A percentile compares a stretch with the other conserved stretches of the same genome.
Evolutionary conservation across 2,113 vertebrate genomes (phyloP).

Genomic region (Kryptolebias marmoratus): DNA sequence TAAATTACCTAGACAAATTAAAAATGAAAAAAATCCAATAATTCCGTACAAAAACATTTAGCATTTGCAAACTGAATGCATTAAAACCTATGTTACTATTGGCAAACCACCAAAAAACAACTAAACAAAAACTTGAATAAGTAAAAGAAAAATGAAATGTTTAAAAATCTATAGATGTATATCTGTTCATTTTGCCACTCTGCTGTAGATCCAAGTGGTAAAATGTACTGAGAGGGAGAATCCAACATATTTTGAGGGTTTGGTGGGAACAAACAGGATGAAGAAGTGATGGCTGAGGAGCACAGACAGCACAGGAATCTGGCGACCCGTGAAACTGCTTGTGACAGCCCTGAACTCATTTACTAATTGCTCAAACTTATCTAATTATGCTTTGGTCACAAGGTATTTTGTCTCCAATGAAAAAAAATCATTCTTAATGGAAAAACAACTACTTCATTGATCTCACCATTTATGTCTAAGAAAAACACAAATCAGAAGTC

Average conservation of each 20-base stretch:
- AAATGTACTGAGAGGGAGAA: neutral
- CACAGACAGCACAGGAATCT: conserved; percentile 37
- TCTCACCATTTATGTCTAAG: neutral
- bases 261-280: conserved; percentile 29
- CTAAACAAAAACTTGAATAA: neutral
- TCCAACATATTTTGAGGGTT: conserved; percentile 14
- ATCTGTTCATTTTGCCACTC: neutral
- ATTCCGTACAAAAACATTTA: too few relatives aligned
- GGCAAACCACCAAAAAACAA: neutral
- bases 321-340: conserved; percentile 65
- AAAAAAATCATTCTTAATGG: conserved; percentile 2
- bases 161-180: neutral
- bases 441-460: conserved; percentile 23
- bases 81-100: too few relatives aligned
- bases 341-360: conserved; percentile 72
- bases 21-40: too few relatives aligned
- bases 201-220: neutral
- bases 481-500: neutral
- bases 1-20: neutral
- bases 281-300: conserved; percentile 41
- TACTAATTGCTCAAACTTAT: conserved; percentile 79
- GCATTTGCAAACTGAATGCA: too few relatives aligned
- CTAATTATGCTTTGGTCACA: conserved; percentile 69
- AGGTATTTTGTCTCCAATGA: conserved; percentile 30
- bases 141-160: neutral